These are phyloP conservation scores for Alexandromys fortis DNA, from an alignment of 2,113 vertebrate genomes.

Conservation along the genomic window DNA sequence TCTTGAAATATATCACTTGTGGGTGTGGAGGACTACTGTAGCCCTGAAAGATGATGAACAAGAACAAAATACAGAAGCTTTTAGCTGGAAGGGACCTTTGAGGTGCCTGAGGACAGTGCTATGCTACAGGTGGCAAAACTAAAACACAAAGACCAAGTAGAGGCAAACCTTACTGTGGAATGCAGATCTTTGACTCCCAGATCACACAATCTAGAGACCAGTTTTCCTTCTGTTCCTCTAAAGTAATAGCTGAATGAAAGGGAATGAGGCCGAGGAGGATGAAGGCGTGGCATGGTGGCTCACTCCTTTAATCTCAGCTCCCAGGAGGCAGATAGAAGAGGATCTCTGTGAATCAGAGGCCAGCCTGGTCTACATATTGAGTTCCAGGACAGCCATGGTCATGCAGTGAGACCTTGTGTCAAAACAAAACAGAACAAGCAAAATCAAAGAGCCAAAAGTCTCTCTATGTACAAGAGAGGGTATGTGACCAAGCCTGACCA, in stretches of 20 bases:
- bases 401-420: background rate
- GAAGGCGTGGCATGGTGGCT: background rate
- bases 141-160: background rate
- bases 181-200: background rate
- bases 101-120: background rate
- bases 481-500: too few relatives aligned
- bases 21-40: background rate
- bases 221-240: background rate
- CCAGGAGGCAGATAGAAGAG: background rate
- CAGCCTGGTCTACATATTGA: background rate
- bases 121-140: background rate
- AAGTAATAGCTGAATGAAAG: slow-evolving; percentile 26
- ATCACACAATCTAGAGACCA: background rate
- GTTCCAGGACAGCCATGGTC: background rate
- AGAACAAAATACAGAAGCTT: background rate
- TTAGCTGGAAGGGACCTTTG: background rate
- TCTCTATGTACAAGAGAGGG: background rate
- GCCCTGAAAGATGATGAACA: background rate
- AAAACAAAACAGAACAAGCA: background rate
- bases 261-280: background rate
- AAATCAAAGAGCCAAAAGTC: background rate
- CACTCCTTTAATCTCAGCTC: background rate
- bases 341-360: background rate
- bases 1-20: background rate
- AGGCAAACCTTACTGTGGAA: background rate